Evolutionary conservation across 2,113 vertebrate species (phyloP).

Genomic region (Ochotona princeps): DNA sequence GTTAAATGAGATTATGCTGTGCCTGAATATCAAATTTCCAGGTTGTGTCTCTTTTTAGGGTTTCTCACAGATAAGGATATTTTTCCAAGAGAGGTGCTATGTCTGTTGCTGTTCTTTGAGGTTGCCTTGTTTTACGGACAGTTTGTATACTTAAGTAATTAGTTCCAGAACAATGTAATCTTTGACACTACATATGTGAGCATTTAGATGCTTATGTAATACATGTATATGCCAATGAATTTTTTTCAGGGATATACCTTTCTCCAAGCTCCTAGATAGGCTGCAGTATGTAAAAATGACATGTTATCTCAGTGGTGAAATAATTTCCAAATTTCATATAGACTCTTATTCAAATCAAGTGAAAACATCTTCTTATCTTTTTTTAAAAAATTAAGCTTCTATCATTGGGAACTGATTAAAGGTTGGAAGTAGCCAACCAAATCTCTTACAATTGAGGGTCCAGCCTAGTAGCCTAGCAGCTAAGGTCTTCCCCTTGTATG

Average conservation of each 20-base stretch:
- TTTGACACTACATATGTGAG: neutral
- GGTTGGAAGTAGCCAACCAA: neutral
- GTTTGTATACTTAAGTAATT: neutral
- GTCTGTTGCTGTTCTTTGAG: neutral
- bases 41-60: neutral
- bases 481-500: too few species aligned
- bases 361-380: slow-evolving; percentile 1
- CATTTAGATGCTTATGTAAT: neutral
- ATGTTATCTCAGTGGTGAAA: neutral
- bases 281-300: neutral
- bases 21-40: neutral
- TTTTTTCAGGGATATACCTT: neutral
- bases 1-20: neutral
- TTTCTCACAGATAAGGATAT: neutral
- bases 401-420: neutral
- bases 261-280: neutral
- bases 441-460: neutral
- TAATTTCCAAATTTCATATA: neutral
- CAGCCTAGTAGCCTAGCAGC: too few species aligned
- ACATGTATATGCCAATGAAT: neutral
- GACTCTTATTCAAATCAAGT: neutral
- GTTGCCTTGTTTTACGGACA: neutral
- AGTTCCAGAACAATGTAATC: neutral
- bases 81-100: neutral
- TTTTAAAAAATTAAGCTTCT: neutral